Evolutionary conservation across 2,797 vertebrate species (phyloP), one percentile per base, ranked within the genome.

Genomic region (Taeniopygia guttata): DNA sequence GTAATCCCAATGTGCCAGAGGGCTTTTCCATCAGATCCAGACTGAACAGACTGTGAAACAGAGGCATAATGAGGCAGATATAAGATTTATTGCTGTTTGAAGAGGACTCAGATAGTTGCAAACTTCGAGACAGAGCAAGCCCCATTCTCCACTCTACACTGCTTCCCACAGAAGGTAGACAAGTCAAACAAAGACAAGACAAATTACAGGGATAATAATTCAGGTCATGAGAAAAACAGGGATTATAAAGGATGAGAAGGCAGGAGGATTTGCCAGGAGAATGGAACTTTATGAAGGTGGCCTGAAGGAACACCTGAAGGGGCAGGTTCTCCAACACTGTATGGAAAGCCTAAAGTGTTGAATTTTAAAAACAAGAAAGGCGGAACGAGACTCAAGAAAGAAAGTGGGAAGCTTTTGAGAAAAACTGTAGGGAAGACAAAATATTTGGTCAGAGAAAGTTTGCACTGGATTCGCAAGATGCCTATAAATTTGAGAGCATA

Each of bases 121-220:
- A 84, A 52, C 10, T 89, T 82, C 3, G 18, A 87, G 78, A 82
- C 8, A 67, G 59, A 84, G 29, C 73, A 89, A 94, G 63, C 30
- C 45, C 46, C 0, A 0, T 62, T 84, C 74, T 48, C 29, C 42
- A 15, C 42, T 45, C 59, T 69, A 38, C 68, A 49, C 25, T 73
- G 13, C 63, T 79, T 93, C 27, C n/a, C 36, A 45, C 1, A 3
- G 64, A 86, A 94, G 52, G 56, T 76, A 90, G 81, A 56, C 48
- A 81, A 79, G 52, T 73, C 48, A 93, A 93, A 92, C 12, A 80
- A 91, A 91, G 59, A 56, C 59, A 79, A 94, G 80, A 90, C 22
- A 92, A 93, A 88, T 92, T 87, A 67, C 19, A 70, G 38, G 49
- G 63, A 82, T 94, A 84, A 84, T 55, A 84, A 84, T 55, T 84